Evolutionary conservation across 2,797 vertebrate species (phyloP).

Genomic region (Chrysocyon brachyurus): DNA sequence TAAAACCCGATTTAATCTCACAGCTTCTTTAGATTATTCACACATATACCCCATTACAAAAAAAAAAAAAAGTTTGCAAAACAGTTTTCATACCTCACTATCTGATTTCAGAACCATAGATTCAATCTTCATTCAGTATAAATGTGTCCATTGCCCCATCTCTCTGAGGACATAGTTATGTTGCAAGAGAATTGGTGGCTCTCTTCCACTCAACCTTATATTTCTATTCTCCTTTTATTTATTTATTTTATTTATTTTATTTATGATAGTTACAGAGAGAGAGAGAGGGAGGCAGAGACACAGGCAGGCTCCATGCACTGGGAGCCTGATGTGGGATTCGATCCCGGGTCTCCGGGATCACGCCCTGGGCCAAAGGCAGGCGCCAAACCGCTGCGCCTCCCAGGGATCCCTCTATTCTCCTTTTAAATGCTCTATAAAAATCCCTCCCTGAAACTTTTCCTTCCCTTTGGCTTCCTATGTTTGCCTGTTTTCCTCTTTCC

Average conservation of each 20-base stretch:
- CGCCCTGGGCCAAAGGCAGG: too few relatives aligned
- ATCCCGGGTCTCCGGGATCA: too few relatives aligned
- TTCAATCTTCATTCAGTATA: neutral
- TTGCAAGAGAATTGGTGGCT: neutral
- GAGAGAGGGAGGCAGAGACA: too few relatives aligned
- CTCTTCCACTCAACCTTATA: neutral
- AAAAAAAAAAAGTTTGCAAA: neutral
- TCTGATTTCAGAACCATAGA: neutral
- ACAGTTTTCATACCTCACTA: neutral
- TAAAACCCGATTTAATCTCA: neutral
- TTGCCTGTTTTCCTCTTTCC: neutral
- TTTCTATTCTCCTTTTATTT: neutral
- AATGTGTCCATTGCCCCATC: rapidly evolving
- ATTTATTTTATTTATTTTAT: too few relatives aligned
- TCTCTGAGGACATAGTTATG: neutral
- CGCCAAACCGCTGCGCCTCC: too few relatives aligned
- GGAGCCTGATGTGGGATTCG: too few relatives aligned
- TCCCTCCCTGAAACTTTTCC: neutral
- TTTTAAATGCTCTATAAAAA: neutral
- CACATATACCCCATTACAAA: neutral
- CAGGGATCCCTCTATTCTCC: neutral
- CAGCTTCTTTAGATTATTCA: neutral
- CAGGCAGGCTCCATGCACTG: too few relatives aligned
- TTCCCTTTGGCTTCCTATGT: neutral
- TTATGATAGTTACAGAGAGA: too few relatives aligned